Conservation (phyloP, 1,140 invertebrate species). For the Pachyrhynchus sulphureomaculatus region DNA sequence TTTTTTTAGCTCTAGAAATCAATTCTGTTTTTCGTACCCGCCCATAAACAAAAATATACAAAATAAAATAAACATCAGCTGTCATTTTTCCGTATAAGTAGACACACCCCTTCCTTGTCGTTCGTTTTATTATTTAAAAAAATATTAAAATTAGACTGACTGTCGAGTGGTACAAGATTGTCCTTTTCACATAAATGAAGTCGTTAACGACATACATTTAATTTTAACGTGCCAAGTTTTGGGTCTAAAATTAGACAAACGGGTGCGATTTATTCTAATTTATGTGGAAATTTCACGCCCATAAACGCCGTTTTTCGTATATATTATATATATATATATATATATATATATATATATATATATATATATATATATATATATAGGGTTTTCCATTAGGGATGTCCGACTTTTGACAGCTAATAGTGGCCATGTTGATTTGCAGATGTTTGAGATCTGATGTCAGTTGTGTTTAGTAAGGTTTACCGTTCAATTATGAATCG, state of each 20-base stretch:
- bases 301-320: constrained; percentile 1
- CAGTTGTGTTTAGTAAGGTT: no score
- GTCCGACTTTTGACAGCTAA: no score
- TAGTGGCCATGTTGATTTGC: no score
- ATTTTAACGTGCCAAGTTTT: constrained; percentile 18
- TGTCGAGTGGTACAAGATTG: constrained; percentile 27
- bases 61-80: constrained; percentile 21
- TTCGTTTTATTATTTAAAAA: constrained; percentile 25
- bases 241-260: constrained; percentile 24
- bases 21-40: constrained; percentile 1
- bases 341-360: no score
- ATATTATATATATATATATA: no score
- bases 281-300: constrained; percentile 20
- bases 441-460: no score
- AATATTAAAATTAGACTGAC: constrained; percentile 22
- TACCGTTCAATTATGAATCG: no score
- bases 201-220: constrained; percentile 23
- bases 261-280: constrained; percentile 22
- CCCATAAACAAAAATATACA: constrained; percentile 11
- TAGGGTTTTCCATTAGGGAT: no score
- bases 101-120: constrained; percentile 16
- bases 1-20: constrained; percentile 1
- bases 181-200: constrained; percentile 28
- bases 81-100: constrained; percentile 21
- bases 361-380: no score